These are phyloP conservation scores for Oreohelix idahoensis DNA, from an alignment of 1,140 invertebrate genomes.

Conservation along the genomic window DNA sequence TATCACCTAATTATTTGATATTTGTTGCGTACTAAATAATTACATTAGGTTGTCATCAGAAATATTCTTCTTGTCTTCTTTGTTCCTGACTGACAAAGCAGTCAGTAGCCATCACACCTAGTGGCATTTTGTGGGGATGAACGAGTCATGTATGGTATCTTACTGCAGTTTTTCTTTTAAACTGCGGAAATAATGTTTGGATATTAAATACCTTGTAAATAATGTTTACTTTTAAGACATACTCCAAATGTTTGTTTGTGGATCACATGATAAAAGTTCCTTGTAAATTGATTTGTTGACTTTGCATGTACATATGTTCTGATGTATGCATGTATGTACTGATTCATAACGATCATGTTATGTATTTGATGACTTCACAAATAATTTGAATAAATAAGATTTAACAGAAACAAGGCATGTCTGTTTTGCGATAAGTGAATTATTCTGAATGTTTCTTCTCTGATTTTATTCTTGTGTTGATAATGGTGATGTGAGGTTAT, in stretches of 20 bases:
- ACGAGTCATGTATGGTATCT: no score
- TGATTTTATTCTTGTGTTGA: no score
- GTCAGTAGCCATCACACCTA: no score
- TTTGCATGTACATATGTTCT: constrained; percentile 3
- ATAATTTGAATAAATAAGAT: neutral
- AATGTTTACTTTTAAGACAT: neutral
- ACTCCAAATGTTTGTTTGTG: neutral
- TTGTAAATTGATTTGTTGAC: neutral
- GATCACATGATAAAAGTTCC: neutral
- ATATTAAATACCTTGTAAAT: neutral
- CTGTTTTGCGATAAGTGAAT: no score
- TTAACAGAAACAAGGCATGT: neutral
- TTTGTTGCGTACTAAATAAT: no score
- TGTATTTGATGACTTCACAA: neutral
- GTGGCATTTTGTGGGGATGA: no score
- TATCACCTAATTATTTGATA: no score
- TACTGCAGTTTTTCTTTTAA: neutral
- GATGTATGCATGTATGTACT: constrained; percentile 10
- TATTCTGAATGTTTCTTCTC: no score
- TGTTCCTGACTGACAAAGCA: no score
- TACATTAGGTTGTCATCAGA: no score
- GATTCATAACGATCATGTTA: neutral
- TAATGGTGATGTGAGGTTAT: no score
- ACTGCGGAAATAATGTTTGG: neutral
- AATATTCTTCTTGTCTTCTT: no score